Base-by-base conservation (phyloP, 2,113 vertebrate species). In the Tetraodon nigroviridis region DNA sequence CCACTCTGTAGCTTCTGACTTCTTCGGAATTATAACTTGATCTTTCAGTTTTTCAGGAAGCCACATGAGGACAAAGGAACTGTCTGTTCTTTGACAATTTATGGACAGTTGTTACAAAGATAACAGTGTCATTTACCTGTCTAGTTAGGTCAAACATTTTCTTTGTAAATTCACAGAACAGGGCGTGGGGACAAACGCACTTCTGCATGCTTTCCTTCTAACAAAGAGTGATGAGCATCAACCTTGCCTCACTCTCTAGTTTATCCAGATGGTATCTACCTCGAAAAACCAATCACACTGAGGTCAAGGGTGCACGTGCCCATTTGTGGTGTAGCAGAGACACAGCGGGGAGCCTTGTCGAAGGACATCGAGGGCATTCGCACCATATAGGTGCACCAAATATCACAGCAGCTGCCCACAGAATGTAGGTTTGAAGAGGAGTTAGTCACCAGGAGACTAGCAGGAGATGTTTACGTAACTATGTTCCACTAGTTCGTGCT, bases 401-500 rank as follows among this genome's bases (percentile, higher is more conserved):
- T 21, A 71, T 73, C 58, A 71, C 16, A 37, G 58, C 71, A 37
- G 58, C 69, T 54, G 18, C 79, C 76, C 79, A 82, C 81, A 54
- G n/a, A 66, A 70, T 17, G 8, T 62, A 75, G 71, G 63, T 80
- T 61, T 74, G 42, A 64, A 75, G 51, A 67, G 69, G 24, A 59
- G 61, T 84, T 76, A 86, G 81, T 82, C 81, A 80, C 63, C 47
- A 27, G 20, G 49, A 50, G 68, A 78, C 16, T 58, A 19, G 71
- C 81, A 76, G 64, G 69, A 71, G 76, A 73, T 66, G 75, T 79
- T 86, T 84, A 82, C 65, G 66, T 73, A 84, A 83, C 64, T 64
- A n/a, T n/a, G 58, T 50, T 74, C 61, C 63, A 29, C 62, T 20
- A 44, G 13, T 68, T 63, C 62, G 46, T 55, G 60, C 24, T 6